Percentiles rank a stretch among this genome's conserved stretches.
These are phyloP conservation scores for Listronotus bonariensis DNA, from an alignment of 1,140 invertebrate species.

Conservation along the genomic window DNA sequence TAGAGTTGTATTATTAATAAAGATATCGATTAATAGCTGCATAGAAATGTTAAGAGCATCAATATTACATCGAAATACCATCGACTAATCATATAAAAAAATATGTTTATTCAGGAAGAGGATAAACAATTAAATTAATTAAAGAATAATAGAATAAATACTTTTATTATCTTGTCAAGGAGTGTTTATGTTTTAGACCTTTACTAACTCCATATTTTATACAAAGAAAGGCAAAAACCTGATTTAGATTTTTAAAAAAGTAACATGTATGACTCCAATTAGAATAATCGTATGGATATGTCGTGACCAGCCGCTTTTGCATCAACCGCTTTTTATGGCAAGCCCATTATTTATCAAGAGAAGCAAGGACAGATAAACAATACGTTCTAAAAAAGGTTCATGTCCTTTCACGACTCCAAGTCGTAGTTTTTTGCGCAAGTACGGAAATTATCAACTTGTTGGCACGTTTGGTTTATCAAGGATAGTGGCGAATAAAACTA, in stretches of 20 bases:
- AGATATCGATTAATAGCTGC: no score
- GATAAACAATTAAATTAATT: no score
- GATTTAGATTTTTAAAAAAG: constrained; percentile 19
- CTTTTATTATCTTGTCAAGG: no score
- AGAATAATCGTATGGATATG: constrained; percentile 23
- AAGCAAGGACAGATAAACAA: constrained; percentile 47
- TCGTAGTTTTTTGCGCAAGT: constrained; percentile 37
- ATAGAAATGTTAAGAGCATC: no score
- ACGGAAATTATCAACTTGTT: constrained; percentile 44
- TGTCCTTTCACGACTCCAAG: constrained; percentile 47
- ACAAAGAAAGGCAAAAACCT: constrained; percentile 6
- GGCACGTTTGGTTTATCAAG: constrained; percentile 46
- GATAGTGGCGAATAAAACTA: constrained; percentile 40
- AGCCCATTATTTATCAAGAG: constrained; percentile 38
- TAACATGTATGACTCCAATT: constrained; percentile 19
- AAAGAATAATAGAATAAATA: no score
- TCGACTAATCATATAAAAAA: no score
- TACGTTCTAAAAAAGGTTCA: constrained; percentile 46
- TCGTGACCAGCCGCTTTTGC: constrained; percentile 28
- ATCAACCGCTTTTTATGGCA: constrained; percentile 31
- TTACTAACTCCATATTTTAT: no score
- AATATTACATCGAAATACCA: no score
- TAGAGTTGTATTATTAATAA: no score
- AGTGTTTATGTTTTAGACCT: no score
- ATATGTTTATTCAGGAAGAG: no score